Conservation (phyloP, 2,113 vertebrate species). For the Merops nubicus region DNA sequence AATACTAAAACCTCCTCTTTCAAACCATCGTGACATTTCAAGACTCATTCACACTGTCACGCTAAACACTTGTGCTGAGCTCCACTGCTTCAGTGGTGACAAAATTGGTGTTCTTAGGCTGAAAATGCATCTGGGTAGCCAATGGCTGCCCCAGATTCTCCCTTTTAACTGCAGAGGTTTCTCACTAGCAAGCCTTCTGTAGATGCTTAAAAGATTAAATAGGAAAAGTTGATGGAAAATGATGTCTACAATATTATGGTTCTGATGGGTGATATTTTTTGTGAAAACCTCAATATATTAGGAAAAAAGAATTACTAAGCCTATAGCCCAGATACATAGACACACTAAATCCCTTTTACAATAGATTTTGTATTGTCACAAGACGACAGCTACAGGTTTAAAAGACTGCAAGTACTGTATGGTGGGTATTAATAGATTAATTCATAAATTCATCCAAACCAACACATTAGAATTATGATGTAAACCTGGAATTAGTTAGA, state of each 20-base stretch:
- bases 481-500: neutral
- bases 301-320: neutral
- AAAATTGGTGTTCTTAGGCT: neutral
- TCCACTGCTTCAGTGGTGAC: neutral
- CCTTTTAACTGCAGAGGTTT: neutral
- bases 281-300: neutral
- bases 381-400: neutral
- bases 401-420: neutral
- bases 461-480: neutral
- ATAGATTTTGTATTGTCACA: neutral
- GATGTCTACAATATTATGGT: neutral
- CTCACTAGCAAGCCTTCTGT: neutral
- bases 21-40: neutral
- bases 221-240: neutral
- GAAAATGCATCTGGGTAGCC: neutral
- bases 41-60: neutral
- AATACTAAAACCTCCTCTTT: neutral
- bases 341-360: neutral
- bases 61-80: fast-evolving
- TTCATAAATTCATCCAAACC: neutral
- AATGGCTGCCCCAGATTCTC: neutral
- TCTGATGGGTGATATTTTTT: neutral
- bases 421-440: neutral
- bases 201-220: neutral
- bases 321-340: neutral